phyloP scores from a whole-genome alignment of 2,113 vertebrate genomes.

The Callipepla squamata region DNA sequence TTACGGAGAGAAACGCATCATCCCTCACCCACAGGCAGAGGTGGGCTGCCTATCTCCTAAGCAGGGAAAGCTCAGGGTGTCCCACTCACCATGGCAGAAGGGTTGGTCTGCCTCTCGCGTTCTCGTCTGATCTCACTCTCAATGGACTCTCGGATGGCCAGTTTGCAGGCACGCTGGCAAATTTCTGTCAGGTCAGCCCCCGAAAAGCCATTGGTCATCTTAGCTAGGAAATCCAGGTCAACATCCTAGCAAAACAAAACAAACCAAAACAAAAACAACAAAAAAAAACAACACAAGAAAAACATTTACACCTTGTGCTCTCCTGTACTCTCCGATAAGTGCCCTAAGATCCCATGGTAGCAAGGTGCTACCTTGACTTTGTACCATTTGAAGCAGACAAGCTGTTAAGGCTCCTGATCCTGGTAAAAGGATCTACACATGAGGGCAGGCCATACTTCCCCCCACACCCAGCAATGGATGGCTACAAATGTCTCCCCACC shows the following conservation, averaged over 20 bases:
- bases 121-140: slow-evolving; percentile 97
- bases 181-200: slow-evolving; percentile 97
- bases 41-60: neutral
- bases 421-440: neutral
- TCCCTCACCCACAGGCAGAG: neutral
- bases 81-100: slow-evolving; percentile 92
- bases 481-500: neutral
- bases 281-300: neutral
- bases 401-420: neutral
- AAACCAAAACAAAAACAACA: neutral
- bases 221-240: slow-evolving; percentile 94
- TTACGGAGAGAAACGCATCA: neutral
- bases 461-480: neutral
- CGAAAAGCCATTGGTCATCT: slow-evolving; percentile 99
- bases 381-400: neutral
- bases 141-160: slow-evolving; percentile 96
- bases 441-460: accelerated
- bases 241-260: slow-evolving; percentile 83
- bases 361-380: neutral
- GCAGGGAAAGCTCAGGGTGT: neutral
- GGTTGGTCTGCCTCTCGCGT: slow-evolving; percentile 95
- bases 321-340: neutral
- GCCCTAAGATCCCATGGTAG: neutral
- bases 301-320: neutral
- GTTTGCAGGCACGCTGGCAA: slow-evolving; percentile 96